Percentiles rank a stretch among this genome's conserved stretches.
Evolutionary conservation across 2,888 invertebrate genomes (phyloP).

Genomic region (Drosophila flavopinicola): DNA sequence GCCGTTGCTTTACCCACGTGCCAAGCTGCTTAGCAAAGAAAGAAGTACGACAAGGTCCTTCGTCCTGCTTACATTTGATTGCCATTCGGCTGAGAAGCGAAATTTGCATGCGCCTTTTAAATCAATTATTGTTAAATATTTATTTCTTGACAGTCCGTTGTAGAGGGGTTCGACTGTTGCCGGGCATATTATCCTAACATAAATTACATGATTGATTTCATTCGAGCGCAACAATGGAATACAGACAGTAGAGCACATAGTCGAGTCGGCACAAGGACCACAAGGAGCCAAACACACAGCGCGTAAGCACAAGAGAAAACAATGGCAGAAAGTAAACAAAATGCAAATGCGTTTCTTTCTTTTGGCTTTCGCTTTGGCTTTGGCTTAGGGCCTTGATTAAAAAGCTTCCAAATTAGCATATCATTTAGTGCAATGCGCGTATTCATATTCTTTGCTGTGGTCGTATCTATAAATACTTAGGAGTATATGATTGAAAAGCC

Average conservation of each 20-base stretch:
- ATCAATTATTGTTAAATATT: conserved; percentile 81
- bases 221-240: conserved; percentile 57
- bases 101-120: conserved; percentile 80
- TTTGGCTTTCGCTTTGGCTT: conserved; percentile 27
- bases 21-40: conserved; percentile 69
- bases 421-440: conserved; percentile 58
- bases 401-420: conserved; percentile 76
- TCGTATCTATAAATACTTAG: conserved; percentile 57
- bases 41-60: conserved; percentile 15
- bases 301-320: conserved; percentile 55
- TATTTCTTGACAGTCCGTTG: conserved; percentile 76
- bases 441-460: conserved; percentile 37
- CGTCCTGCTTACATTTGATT: conserved; percentile 23
- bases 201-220: conserved; percentile 83
- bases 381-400: conserved; percentile 70
- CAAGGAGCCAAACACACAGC: conserved; percentile 22
- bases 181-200: conserved; percentile 76
- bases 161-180: conserved; percentile 27
- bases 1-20: conserved; percentile 77
- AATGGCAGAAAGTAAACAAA: conserved; percentile 71
- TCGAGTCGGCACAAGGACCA: background rate
- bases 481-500: conserved; percentile 30
- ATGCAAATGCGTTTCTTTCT: conserved; percentile 63
- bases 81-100: conserved; percentile 2
- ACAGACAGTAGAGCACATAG: conserved; percentile 10